These are phyloP conservation scores for Furcula furcula DNA, from an alignment of 2,888 invertebrate species.

Conservation along the genomic window DNA sequence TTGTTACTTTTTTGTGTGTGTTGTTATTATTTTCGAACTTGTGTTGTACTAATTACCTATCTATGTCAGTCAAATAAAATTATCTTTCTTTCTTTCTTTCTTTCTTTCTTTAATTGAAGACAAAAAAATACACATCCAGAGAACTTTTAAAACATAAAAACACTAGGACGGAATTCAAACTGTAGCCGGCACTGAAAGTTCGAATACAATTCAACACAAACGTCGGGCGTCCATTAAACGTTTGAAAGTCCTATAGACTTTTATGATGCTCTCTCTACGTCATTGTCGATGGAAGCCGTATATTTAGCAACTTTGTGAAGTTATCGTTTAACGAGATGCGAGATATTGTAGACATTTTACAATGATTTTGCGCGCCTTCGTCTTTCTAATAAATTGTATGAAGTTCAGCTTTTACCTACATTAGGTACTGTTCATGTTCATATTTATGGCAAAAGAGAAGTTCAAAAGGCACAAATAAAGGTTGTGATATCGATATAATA, in stretches of 20 bases:
- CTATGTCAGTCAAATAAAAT: no score
- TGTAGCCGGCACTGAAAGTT: slow-evolving; percentile 31
- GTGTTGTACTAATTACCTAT: no score
- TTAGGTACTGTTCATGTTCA: no score
- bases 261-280: slow-evolving; percentile 46
- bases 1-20: no score
- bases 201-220: slow-evolving; percentile 35
- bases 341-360: slow-evolving; percentile 20
- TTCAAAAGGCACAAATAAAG: no score
- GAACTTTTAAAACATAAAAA: slow-evolving; percentile 1
- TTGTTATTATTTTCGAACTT: no score
- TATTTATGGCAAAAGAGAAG: no score
- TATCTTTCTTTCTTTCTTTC: no score
- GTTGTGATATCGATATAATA: no score
- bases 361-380: slow-evolving; percentile 11
- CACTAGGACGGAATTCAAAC: slow-evolving; percentile 29
- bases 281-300: slow-evolving; percentile 38
- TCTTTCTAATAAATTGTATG: slow-evolving; percentile 3
- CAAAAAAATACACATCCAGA: slow-evolving; percentile 12
- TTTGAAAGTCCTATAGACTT: slow-evolving; percentile 46
- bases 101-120: no score
- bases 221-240: slow-evolving; percentile 42
- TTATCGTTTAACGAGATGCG: slow-evolving; percentile 34
- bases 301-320: slow-evolving; percentile 50
- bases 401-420: no score